phyloP scores from a whole-genome alignment of 2,797 vertebrate species.

The Schizopygopsis pylzovi region DNA sequence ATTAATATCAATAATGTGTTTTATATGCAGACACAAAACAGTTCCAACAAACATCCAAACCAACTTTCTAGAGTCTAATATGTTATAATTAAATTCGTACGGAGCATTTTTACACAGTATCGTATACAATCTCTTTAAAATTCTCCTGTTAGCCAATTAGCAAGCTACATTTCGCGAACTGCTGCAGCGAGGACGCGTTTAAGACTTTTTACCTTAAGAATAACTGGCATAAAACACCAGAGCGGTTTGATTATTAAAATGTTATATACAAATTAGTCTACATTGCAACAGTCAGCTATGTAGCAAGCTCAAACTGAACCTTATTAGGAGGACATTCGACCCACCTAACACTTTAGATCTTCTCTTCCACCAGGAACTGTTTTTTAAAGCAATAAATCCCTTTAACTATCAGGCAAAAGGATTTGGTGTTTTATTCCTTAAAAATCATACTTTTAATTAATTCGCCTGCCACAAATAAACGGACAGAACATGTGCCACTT shows the following conservation, averaged over 20 bases:
- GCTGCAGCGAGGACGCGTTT: background rate
- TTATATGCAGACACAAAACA: background rate
- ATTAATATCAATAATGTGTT: slow-evolving; percentile 9
- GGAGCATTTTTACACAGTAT: too few species aligned
- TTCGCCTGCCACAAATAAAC: slow-evolving; percentile 30
- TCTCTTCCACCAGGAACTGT: slow-evolving; percentile 50
- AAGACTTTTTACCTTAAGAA: background rate
- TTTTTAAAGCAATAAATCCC: slow-evolving; percentile 45
- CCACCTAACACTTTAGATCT: slow-evolving; percentile 48
- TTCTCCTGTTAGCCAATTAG: slow-evolving; percentile 10
- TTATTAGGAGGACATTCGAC: slow-evolving; percentile 51
- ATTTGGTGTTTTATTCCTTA: slow-evolving; percentile 34
- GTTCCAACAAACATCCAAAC: slow-evolving; percentile 2
- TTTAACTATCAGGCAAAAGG: slow-evolving; percentile 15
- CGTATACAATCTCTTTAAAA: background rate
- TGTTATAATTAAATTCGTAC: background rate
- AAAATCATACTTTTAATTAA: slow-evolving; percentile 54
- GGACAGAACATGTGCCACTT: slow-evolving; percentile 67
- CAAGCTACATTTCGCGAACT: background rate
- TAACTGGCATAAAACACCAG: background rate
- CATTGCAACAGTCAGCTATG: background rate
- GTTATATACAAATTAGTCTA: background rate
- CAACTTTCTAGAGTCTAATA: background rate
- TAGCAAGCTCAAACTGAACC: slow-evolving; percentile 21
- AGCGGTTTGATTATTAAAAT: background rate